phyloP scores from a whole-genome alignment of 2,888 invertebrate species.

The Salticus scenicus region DNA sequence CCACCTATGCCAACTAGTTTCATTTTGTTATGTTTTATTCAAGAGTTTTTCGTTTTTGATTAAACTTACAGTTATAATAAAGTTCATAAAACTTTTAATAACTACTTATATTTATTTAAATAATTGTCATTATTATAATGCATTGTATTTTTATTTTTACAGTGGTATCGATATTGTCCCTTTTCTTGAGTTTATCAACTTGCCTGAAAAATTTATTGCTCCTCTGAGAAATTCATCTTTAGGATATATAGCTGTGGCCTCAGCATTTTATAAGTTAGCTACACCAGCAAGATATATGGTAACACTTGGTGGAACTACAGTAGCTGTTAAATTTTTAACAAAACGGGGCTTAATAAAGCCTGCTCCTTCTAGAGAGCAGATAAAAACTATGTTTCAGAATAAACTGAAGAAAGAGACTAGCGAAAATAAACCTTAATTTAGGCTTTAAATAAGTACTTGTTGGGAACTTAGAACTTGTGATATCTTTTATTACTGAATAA shows the following conservation, averaged over 20 bases:
- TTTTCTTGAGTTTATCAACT: constrained; percentile 84
- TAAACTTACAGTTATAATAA: too few relatives aligned
- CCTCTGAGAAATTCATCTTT: constrained; percentile 86
- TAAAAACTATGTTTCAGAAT: constrained; percentile 62
- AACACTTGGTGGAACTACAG: constrained; percentile 78
- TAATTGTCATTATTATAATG: too few relatives aligned
- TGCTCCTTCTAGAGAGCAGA: constrained; percentile 65
- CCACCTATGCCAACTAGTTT: too few relatives aligned
- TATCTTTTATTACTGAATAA: too few relatives aligned
- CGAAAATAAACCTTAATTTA: constrained; percentile 22
- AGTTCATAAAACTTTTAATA: too few relatives aligned
- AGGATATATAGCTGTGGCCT: constrained; percentile 91
- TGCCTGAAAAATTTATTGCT: constrained; percentile 86
- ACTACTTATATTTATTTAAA: too few relatives aligned
- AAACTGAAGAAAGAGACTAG: constrained; percentile 50
- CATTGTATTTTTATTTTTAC: constrained; percentile 73
- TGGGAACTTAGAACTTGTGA: too few relatives aligned
- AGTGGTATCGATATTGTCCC: constrained; percentile 94
- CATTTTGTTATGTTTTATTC: too few relatives aligned
- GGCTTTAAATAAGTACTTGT: neutral
- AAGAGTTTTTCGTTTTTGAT: too few relatives aligned
- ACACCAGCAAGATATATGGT: constrained; percentile 94
- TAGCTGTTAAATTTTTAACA: constrained; percentile 66
- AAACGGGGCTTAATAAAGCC: constrained; percentile 68
- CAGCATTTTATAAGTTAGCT: constrained; percentile 93